Conservation (phyloP, 2,797 vertebrate species). For the Neosalanx taihuensis region DNA sequence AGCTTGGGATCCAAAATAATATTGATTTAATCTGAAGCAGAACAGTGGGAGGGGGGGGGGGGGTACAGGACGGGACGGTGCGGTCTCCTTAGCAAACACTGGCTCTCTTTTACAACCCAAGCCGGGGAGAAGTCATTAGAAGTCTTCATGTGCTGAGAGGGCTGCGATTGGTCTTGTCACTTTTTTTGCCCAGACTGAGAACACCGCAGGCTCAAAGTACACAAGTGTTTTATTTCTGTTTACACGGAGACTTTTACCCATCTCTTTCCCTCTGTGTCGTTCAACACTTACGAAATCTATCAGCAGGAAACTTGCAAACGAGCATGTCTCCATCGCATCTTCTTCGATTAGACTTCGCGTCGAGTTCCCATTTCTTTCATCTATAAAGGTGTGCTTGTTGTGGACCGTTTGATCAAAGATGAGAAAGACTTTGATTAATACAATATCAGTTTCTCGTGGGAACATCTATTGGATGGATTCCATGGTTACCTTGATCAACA, state of each 20-base stretch:
- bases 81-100: conserved; percentile 12
- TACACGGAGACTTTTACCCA: not conserved
- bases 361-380: too few relatives aligned
- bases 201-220: conserved; percentile 9
- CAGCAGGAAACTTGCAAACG: not conserved
- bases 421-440: too few relatives aligned
- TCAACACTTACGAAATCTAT: not conserved
- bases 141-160: not conserved
- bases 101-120: conserved; percentile 18
- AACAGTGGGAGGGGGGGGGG: not conserved
- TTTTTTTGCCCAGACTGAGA: not conserved
- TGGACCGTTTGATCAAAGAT: too few relatives aligned
- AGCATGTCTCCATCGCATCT: not conserved
- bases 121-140: conserved; percentile 12
- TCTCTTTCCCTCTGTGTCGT: not conserved
- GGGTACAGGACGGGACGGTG: not conserved
- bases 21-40: conserved; percentile 24
- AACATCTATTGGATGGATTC: too few relatives aligned
- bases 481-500: too few relatives aligned
- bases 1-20: not conserved
- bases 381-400: too few relatives aligned
- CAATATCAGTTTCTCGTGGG: too few relatives aligned
- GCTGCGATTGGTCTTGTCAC: conserved; percentile 9
- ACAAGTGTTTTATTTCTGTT: not conserved
- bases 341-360: not conserved